Evolutionary conservation across 2,113 vertebrate genomes (phyloP).

Genomic region (Xiphophorus couchianus): DNA sequence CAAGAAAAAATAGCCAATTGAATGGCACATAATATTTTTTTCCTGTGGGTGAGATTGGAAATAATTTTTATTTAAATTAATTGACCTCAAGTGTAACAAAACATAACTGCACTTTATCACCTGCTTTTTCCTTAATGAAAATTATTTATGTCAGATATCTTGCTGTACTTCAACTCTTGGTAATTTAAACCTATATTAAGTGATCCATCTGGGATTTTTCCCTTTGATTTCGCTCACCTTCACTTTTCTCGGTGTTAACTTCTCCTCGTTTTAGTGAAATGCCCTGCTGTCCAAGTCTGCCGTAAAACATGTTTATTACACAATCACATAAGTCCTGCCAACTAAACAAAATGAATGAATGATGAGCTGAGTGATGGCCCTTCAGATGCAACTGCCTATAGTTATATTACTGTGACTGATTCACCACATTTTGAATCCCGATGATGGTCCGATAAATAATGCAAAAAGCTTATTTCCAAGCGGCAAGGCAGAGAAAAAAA

Average conservation of each 20-base stretch:
- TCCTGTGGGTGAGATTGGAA: background rate
- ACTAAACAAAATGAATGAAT: conserved; percentile 74
- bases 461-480: conserved; percentile 70
- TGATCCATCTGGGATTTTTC: conserved; percentile 6
- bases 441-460: conserved; percentile 76
- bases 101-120: conserved; percentile 6
- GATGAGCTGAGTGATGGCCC: conserved; percentile 53
- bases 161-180: background rate
- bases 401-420: conserved; percentile 72
- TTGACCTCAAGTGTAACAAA: background rate
- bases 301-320: conserved; percentile 73
- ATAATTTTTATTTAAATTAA: conserved; percentile 3
- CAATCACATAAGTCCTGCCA: conserved; percentile 51
- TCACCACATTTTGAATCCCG: conserved; percentile 68
- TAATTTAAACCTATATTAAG: background rate
- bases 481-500: conserved; percentile 47
- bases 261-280: conserved; percentile 16
- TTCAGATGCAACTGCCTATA: conserved; percentile 62
- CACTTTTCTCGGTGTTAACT: conserved; percentile 35
- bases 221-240: background rate
- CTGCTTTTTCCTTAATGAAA: conserved; percentile 4
- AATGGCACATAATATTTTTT: background rate
- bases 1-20: background rate
- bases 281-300: conserved; percentile 15
- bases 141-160: conserved; percentile 1